Base-by-base conservation (phyloP, 2,797 vertebrate genomes). In the Myotis planiceps region DNA sequence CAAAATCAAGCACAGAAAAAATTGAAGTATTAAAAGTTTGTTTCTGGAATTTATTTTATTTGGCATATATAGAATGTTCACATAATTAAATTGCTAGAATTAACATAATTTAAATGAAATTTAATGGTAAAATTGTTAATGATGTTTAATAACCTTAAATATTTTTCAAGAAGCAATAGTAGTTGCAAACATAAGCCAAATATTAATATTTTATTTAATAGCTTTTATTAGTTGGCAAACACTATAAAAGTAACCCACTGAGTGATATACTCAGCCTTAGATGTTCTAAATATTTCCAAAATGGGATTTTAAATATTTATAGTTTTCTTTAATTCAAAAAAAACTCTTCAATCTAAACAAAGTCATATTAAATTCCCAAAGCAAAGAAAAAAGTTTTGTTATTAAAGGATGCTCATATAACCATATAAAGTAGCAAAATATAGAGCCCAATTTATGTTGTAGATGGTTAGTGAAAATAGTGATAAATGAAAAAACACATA, bases 61-160 rank as follows among this genome's bases (percentile, higher is more conserved):
- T 86, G 12, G 1, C 53, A 51, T 37, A 32, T 88, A 27, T 1
- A 49, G 3, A 86, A 9, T 19, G 65, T 63, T 51, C 34, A 84
- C 0, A 15, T 45, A 79, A 45, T 47, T 74, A 94, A 82, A 19
- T 60, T 42, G 16, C 66, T 32, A 68, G 1, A 1, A 82, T 58
- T 95, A 18, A 47, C 10, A 90, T 92, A 95, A 78, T 71, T 69
- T 78, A 86, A 92, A 91, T 82, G 12, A 53, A 51, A 71, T 3
- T 60, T 0, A 2, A 51, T 21, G 2, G 1, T 69, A 39, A 47
- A 29, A 19, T 23, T 90, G 45, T 80, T 84, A 51, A 45, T 90
- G n/a, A 18, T 69, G 5, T 86, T 37, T 34, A 86, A 66, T 27
- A 15, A 18, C 69, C 9, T 85, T 92, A 76, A 88, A 25, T 60